These are phyloP conservation scores for Eledone cirrhosa DNA, from an alignment of 2,888 invertebrate genomes.

Conservation along the genomic window DNA sequence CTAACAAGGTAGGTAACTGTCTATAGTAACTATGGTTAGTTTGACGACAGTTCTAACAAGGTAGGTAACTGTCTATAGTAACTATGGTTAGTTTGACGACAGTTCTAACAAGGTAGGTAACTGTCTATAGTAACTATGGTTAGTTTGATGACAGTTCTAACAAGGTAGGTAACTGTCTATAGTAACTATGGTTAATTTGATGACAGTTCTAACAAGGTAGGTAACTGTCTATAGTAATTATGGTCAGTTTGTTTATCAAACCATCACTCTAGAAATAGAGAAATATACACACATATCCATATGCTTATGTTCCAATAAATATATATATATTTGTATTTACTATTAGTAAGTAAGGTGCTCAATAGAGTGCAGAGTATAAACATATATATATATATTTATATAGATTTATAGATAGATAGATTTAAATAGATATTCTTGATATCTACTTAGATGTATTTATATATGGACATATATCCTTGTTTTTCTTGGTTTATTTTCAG, in stretches of 20 bases:
- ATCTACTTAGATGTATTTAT: too few species aligned
- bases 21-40: slow-evolving; percentile 71
- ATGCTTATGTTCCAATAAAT: too few species aligned
- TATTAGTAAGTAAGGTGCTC: too few species aligned
- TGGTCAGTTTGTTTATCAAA: slow-evolving; percentile 44
- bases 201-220: slow-evolving; percentile 54
- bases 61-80: slow-evolving; percentile 70
- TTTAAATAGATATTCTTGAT: too few species aligned
- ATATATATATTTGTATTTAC: too few species aligned
- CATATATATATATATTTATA: too few species aligned
- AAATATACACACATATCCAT: too few species aligned
- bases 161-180: slow-evolving; percentile 67
- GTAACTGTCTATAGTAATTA: slow-evolving; percentile 72
- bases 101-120: slow-evolving; percentile 52
- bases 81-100: slow-evolving; percentile 66
- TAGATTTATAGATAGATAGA: too few species aligned
- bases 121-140: slow-evolving; percentile 72
- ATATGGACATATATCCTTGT: too few species aligned
- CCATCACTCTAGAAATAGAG: too few species aligned
- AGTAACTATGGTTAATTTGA: slow-evolving; percentile 69
- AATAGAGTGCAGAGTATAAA: too few species aligned
- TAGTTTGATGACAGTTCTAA: slow-evolving; percentile 47
- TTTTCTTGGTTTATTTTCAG: slow-evolving; percentile 37
- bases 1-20: slow-evolving; percentile 61
- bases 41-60: slow-evolving; percentile 50